These are phyloP conservation scores for Parazoanthus atlanticus DNA, from an alignment of 92 coral and sea anemone species.

Conservation along the genomic window DNA sequence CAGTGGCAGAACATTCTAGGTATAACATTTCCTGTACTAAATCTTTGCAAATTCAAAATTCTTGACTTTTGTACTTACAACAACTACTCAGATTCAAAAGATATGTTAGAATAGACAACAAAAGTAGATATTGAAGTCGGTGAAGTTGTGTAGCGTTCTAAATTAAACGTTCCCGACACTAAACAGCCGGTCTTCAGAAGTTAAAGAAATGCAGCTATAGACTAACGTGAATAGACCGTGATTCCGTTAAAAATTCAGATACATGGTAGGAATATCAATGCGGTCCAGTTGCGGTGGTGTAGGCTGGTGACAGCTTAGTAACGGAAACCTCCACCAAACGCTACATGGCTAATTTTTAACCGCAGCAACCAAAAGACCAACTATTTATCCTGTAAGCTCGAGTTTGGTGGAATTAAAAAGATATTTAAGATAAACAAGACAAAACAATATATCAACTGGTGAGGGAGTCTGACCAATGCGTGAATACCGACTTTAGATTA, in stretches of 20 bases:
- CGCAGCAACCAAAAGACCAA: slow-evolving; percentile 23
- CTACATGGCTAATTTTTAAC: background rate
- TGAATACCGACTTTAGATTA: background rate
- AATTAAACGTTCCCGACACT: background rate
- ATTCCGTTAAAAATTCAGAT: background rate
- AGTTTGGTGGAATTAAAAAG: background rate
- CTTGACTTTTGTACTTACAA: background rate
- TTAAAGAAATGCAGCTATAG: background rate
- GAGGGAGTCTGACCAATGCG: background rate
- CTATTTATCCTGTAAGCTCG: background rate
- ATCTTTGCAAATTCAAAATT: too few species aligned
- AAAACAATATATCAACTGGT: background rate
- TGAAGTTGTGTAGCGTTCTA: background rate
- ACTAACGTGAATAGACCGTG: background rate
- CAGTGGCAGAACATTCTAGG: background rate
- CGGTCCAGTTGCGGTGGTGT: background rate
- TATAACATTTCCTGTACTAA: too few species aligned
- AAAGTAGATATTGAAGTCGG: background rate
- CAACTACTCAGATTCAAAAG: too few species aligned
- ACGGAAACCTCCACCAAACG: background rate
- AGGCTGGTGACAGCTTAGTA: slow-evolving; percentile 3
- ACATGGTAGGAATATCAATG: background rate
- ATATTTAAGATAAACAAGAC: background rate
- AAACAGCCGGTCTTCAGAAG: background rate
- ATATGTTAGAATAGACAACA: background rate